Conservation (phyloP, 2,113 vertebrate species). For the Coregonus clupeaformis region DNA sequence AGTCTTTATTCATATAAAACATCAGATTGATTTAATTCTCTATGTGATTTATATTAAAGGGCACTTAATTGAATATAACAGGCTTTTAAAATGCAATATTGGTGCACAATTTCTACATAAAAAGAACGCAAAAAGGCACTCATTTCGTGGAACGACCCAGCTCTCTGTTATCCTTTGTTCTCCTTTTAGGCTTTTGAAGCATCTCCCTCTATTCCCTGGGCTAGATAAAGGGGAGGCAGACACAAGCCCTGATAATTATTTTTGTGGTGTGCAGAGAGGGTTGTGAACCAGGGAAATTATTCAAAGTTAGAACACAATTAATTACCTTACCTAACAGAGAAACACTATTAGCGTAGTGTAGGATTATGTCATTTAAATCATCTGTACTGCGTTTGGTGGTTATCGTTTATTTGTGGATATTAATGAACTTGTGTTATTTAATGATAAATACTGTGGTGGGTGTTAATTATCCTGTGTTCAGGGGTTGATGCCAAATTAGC, state of each 20-base stretch:
- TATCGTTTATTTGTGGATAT: neutral
- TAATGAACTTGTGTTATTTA: neutral
- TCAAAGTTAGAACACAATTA: neutral
- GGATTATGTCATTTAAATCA: no score
- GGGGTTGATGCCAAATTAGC: neutral
- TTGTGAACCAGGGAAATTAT: neutral
- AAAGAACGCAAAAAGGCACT: no score
- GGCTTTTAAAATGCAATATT: no score
- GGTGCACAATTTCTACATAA: no score
- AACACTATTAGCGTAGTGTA: no score
- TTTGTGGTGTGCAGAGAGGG: neutral
- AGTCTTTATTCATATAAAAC: no score
- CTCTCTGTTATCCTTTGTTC: neutral
- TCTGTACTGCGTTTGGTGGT: neutral
- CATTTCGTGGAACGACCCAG: no score
- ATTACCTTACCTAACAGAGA: no score
- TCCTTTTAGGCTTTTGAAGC: neutral
- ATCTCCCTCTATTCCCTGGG: neutral
- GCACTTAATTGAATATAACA: no score
- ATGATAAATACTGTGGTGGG: neutral
- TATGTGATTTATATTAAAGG: no score
- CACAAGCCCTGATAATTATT: neutral
- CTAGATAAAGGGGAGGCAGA: neutral
- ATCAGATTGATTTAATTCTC: no score
- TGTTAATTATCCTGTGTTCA: neutral